Evolutionary conservation across 2,113 vertebrate genomes (phyloP).

Genomic region (Psophia crepitans): DNA sequence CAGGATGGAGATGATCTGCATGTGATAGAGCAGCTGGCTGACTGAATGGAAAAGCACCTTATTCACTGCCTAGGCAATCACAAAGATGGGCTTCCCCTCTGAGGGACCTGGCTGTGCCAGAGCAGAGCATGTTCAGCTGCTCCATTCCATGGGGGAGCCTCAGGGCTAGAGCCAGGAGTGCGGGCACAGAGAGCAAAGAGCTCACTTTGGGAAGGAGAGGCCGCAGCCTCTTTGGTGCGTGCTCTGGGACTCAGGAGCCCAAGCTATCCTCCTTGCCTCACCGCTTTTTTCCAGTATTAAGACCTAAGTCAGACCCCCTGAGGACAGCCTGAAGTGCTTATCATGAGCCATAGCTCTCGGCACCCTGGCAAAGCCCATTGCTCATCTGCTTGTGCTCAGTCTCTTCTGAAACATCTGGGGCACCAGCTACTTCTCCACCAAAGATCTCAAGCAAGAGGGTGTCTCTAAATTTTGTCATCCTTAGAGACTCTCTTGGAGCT

Average conservation of each 20-base stretch:
- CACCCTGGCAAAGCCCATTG: background rate
- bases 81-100: background rate
- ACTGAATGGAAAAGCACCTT: background rate
- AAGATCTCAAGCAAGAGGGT: fast-evolving
- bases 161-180: background rate
- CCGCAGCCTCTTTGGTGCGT: background rate
- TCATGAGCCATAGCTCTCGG: background rate
- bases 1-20: background rate
- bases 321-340: background rate
- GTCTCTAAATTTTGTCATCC: background rate
- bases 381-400: background rate
- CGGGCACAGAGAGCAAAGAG: background rate
- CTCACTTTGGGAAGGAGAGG: background rate
- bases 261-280: background rate
- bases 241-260: background rate
- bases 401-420: background rate
- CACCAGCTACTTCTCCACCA: background rate
- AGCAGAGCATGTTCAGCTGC: fast-evolving
- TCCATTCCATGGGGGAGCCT: fast-evolving
- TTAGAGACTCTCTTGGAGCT: background rate
- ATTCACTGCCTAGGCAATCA: background rate
- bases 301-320: background rate
- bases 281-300: background rate
- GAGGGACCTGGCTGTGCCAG: background rate
- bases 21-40: fast-evolving